Evolutionary conservation across 1,140 invertebrate species (phyloP), one percentile per base, ranked within the genome.

Genomic region (Panagrolaimus sp.): DNA sequence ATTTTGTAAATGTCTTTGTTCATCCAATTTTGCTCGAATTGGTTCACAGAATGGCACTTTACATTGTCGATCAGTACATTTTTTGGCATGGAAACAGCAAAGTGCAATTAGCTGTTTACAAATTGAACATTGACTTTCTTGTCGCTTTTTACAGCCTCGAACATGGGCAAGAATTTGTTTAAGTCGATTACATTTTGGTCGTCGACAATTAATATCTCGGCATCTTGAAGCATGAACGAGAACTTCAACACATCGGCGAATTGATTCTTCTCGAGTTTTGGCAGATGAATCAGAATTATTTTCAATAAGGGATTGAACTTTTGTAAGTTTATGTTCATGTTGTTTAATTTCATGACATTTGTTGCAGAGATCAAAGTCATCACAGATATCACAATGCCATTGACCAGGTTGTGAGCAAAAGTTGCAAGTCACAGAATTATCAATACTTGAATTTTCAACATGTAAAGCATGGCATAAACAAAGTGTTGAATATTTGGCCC

Each of bases 81-180:
- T 92, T 86, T 97, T 98, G 7, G 96, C 95, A 84, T 99, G 96
- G 85, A 96, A 98, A 85, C 93, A 96, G 82, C 96, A 98, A 17
- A 98, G 85, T 6, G 94, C 94, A 79, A 98, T 94, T 32, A 98
- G 89, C 83, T 98, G 96, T 84, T 98, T 98, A 87, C 96, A 99
- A 76, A 98, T 95, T 12, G 93, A 91, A 85, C 96, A 99, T 74
- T 92, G 93, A 82, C 79, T 72, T 65, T 94, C 94, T 28, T 91
- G 93, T 85, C 96, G 96, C 69, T 92, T 87, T 84, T 96, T 96
- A 87, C 96, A 99, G 72, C 77, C 75, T 86, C 94, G 96, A 1
- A 95, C 96, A 85, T 98, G 96, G 66, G 89, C 89, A 1, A 98
- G 93, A 47, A 98, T 93, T 68, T 93, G 88, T 86, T 98, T 98